These are phyloP conservation scores for Hybognathus amarus DNA, from an alignment of 2,797 vertebrate genomes.

Conservation along the genomic window DNA sequence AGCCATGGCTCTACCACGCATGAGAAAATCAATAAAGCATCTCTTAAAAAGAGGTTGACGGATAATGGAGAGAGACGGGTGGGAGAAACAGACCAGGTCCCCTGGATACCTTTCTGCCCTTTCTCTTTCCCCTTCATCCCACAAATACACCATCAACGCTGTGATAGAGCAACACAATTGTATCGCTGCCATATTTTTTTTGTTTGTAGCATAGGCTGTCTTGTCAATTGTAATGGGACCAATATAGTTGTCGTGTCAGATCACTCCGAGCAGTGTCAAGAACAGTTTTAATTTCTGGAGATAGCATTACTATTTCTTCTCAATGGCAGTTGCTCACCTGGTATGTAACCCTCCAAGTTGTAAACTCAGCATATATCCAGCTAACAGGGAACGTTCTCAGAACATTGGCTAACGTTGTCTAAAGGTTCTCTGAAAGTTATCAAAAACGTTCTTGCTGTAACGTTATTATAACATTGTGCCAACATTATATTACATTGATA, in stretches of 20 bases:
- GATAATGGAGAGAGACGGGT: slow-evolving; percentile 68
- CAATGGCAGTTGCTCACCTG: background rate
- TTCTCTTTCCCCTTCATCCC: background rate
- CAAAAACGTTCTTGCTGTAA: too few relatives aligned
- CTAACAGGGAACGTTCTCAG: too few relatives aligned
- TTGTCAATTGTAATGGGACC: slow-evolving; percentile 11
- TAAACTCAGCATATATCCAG: background rate
- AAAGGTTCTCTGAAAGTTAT: too few relatives aligned
- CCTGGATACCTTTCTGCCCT: slow-evolving; percentile 12
- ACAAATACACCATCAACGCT: background rate
- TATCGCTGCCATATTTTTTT: background rate
- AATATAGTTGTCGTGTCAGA: background rate
- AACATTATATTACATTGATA: too few relatives aligned
- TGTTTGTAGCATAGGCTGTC: background rate
- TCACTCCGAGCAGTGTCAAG: background rate
- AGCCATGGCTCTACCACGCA: slow-evolving; percentile 52
- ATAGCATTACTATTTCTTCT: background rate
- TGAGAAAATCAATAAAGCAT: slow-evolving; percentile 73
- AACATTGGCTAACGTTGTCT: too few relatives aligned
- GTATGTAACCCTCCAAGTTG: background rate
- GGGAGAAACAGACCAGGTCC: slow-evolving; percentile 55
- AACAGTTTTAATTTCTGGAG: slow-evolving; percentile 12
- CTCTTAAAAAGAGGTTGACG: slow-evolving; percentile 66
- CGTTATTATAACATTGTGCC: too few relatives aligned
- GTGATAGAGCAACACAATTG: background rate